phyloP scores from a whole-genome alignment of 1,140 invertebrate species.

The Temnothorax longispinosus region DNA sequence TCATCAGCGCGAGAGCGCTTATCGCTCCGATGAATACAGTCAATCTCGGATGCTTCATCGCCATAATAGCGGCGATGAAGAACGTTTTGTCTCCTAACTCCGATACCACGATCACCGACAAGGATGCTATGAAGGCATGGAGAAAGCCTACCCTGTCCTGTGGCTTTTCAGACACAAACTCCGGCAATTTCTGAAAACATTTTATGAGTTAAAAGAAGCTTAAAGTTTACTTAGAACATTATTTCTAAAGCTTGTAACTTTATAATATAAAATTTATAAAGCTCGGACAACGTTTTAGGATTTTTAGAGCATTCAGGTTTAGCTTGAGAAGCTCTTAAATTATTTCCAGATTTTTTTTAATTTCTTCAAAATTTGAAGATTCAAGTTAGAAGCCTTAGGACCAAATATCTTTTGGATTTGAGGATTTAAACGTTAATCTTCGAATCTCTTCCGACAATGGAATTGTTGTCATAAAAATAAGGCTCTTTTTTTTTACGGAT shows the following conservation, averaged over 20 bases:
- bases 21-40: conserved; percentile 98
- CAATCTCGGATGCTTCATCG: conserved; percentile 97
- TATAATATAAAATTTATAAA: background rate
- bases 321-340: background rate
- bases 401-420: conserved; percentile 13
- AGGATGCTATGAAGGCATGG: conserved; percentile 97
- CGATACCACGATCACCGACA: conserved; percentile 98
- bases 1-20: conserved; percentile 97
- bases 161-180: conserved; percentile 18
- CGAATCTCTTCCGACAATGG: background rate
- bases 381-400: background rate
- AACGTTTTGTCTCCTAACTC: conserved; percentile 99
- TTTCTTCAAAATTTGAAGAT: conserved; percentile 35
- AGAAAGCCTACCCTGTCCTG: conserved; percentile 90
- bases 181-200: conserved; percentile 11
- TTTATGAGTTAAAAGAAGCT: background rate
- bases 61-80: conserved; percentile 99
- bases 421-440: background rate
- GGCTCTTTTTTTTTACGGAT: background rate
- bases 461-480: background rate
- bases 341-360: background rate
- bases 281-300: background rate
- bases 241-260: background rate
- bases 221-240: background rate
- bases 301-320: background rate